Conservation (phyloP, 2,888 invertebrate species). For the Philereme transversata region DNA sequence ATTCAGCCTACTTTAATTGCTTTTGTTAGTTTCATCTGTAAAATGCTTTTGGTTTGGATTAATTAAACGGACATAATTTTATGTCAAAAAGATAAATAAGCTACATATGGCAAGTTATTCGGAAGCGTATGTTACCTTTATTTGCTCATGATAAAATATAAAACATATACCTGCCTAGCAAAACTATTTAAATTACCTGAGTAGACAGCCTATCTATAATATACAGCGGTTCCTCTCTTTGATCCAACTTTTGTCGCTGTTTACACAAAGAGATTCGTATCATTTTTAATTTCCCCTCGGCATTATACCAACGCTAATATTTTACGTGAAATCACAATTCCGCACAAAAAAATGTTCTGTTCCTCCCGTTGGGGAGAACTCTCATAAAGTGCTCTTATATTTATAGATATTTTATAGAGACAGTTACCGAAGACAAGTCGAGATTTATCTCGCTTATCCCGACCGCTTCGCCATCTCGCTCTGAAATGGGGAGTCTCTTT, state of each 20-base stretch:
- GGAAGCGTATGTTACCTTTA: no score
- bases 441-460: conserved; percentile 66
- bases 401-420: conserved; percentile 55
- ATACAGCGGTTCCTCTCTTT: conserved; percentile 31
- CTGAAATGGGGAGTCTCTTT: conserved; percentile 59
- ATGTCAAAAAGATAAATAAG: no score
- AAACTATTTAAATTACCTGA: conserved; percentile 3
- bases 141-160: no score
- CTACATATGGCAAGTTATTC: no score
- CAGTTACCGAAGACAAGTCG: conserved; percentile 59
- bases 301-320: conserved; percentile 63
- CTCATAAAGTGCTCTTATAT: conserved; percentile 56
- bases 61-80: no score
- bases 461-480: conserved; percentile 54
- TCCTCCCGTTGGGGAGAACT: conserved; percentile 54
- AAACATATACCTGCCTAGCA: neutral
- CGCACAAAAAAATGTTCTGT: conserved; percentile 59
- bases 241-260: conserved; percentile 43
- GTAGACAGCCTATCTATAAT: conserved; percentile 2
- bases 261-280: conserved; percentile 60
- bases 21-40: neutral
- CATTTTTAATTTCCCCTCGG: conserved; percentile 69
- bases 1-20: neutral
- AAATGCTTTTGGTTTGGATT: neutral
- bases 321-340: conserved; percentile 65